Evolutionary conservation across 1,140 invertebrate species (phyloP), one percentile per base, ranked within the genome.

Genomic region (Stratiolaelaps scimitus): DNA sequence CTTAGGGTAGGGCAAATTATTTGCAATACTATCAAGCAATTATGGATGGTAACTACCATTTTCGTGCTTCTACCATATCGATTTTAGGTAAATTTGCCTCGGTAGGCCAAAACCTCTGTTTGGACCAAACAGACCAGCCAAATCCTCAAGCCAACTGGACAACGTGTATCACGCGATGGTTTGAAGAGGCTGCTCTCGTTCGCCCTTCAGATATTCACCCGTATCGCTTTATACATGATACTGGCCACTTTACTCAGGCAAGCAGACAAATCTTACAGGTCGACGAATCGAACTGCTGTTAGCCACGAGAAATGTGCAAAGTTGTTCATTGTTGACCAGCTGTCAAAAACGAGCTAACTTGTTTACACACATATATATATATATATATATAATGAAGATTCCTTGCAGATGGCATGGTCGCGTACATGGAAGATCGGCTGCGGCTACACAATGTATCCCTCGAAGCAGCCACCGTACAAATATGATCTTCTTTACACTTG

Each of bases 401-500:
- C n/a, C 34, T 43, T 65, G 28, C 29, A 70, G 68, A 28, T 70
- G 28, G 43, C 43, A 43, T 71, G 71, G 71, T 67, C 71, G 13
- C 28, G 60, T 7, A 69, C 69, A 4, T 69, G 65, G 47, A 40
- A 66, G 66, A 56, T 71, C 19, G 71, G 71, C 4, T 71, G 71
- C 65, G 71, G 71, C 5, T 70, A 65, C 30, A 34, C 64, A 17
- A 56, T 64, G 34, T 71, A 67, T 65, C 30, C 56, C 29, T 45
- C 65, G 10, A 53, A 64, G 1, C 40, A 66, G 34, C 19, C 23
- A 17, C 23, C 60, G 10, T 45, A 68, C 26, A 67, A 45, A n/a
- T 70, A 67, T 17, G 69, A 65, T 26, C 56, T 60, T n/a, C 48
- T 71, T 6, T 71, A 71, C 53, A 53, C 68, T 15, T 71, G 71